Conservation (phyloP, 2,113 vertebrate genomes). For the Bettongia penicillata region DNA sequence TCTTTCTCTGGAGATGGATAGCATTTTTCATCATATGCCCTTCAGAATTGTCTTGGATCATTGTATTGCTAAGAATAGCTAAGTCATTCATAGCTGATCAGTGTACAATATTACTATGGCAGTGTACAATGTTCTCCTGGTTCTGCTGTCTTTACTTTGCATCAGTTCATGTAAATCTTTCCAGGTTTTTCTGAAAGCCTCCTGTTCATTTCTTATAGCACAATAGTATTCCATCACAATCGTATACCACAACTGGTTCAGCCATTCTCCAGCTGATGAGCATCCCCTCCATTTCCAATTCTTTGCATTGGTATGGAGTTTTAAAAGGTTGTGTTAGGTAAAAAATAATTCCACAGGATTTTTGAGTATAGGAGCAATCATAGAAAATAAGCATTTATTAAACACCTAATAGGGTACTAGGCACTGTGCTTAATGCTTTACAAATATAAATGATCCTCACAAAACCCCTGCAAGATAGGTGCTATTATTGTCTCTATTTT, state of each 20-base stretch:
- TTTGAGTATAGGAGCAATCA: not conserved
- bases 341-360: not conserved
- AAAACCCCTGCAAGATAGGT: not conserved
- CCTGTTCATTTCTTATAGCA: not conserved
- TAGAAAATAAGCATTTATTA: not conserved
- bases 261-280: not conserved
- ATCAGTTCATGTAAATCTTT: not conserved
- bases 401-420: not conserved
- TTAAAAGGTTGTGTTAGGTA: not conserved
- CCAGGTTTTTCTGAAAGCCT: not conserved
- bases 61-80: not conserved
- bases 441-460: not conserved
- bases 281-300: not conserved
- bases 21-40: not conserved
- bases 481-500: too few species aligned
- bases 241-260: not conserved
- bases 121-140: too few species aligned
- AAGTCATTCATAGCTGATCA: not conserved
- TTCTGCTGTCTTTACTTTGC: not conserved
- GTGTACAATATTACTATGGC: not conserved
- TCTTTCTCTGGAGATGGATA: not conserved
- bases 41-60: not conserved
- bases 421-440: not conserved
- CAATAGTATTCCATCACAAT: not conserved
- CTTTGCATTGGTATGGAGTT: not conserved